Base-by-base conservation (phyloP, 2,113 vertebrate genomes). In the Monarcha castaneiventris region DNA sequence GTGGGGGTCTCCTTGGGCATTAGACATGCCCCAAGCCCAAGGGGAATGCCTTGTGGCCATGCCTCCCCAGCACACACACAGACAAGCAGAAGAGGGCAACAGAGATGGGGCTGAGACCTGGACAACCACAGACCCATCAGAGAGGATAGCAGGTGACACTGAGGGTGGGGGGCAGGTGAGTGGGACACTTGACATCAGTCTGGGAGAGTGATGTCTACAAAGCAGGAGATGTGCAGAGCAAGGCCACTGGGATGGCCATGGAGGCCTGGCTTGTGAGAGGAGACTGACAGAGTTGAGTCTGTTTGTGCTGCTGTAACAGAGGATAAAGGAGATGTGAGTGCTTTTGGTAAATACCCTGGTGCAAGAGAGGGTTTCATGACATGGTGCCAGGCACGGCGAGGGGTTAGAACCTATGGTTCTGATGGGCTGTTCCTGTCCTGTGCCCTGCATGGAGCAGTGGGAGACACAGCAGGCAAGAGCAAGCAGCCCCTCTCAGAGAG, bases 21-120 rank as follows among this genome's bases (percentile, higher is more conserved):
- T 22, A 63, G 46, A 2, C 10, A 25, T 58, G 33, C 4, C 13
- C 9, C 13, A 11, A 32, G 39, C 6, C 17, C 27, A 51, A 19
- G 20, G 20, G 4, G 9, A 21, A 35, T 15, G 7, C 20, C 2
- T 2, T 1, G 3, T 56, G n/a, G 54, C n/a, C 5, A 1, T 8
- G 3, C 11, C 19, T 21, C 26, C 13, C n/a, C 41, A 61, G 30
- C n/a, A 83, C n/a, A 68, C 2, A 27, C 25, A 26, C 7, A 10
- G 51, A n/a, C 7, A 13, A 41, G 76, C 17, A 48, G 30, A 48
- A 74, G 12, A 67, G 18, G 14, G 30, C 0, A 7, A 59, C 30
- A 72, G 13, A 44, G 12, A 3, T 2, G 2, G 20, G 11, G 22
- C 69, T 81, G 73, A 84, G 54, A 44, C 11, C 18, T 1, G 7